Percentiles rank a stretch among this genome's conserved stretches.
These are phyloP conservation scores for Diplosoma virens DNA, from an alignment of 23 tunicate species.

Conservation along the genomic window DNA sequence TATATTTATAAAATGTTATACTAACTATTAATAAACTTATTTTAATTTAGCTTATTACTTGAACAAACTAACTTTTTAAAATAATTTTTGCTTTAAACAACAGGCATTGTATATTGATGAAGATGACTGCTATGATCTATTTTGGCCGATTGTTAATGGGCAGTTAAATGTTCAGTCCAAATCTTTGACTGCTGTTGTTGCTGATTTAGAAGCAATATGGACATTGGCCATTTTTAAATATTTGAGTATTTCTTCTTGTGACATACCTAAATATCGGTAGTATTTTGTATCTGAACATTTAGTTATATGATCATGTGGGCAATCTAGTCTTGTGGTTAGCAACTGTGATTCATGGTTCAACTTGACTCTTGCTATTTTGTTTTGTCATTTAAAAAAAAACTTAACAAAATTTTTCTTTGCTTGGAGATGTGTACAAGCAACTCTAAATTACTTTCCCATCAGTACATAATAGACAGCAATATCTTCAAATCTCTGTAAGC, in stretches of 20 bases:
- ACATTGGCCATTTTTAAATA: slow-evolving; percentile 57
- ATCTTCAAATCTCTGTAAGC: too few relatives aligned
- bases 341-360: too few relatives aligned
- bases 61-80: not conserved
- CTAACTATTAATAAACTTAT: not conserved
- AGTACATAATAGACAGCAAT: too few relatives aligned
- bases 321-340: too few relatives aligned
- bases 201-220: slow-evolving; percentile 59
- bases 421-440: too few relatives aligned
- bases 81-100: not conserved
- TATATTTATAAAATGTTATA: too few relatives aligned
- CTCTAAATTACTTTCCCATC: too few relatives aligned
- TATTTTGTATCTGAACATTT: too few relatives aligned
- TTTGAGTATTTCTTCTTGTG: slow-evolving; percentile 38
- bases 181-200: slow-evolving; percentile 56
- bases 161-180: slow-evolving; percentile 46
- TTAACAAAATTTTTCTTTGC: too few relatives aligned
- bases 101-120: slow-evolving; percentile 81
- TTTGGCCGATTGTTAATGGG: slow-evolving; percentile 79
- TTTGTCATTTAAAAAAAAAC: too few relatives aligned
- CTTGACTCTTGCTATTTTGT: too few relatives aligned
- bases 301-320: too few relatives aligned
- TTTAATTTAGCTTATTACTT: not conserved
- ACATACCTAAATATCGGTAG: slow-evolving; percentile 47
- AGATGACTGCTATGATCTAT: slow-evolving; percentile 68